Evolutionary conservation across 2,888 invertebrate species (phyloP).

Genomic region (Pteria penguin): DNA sequence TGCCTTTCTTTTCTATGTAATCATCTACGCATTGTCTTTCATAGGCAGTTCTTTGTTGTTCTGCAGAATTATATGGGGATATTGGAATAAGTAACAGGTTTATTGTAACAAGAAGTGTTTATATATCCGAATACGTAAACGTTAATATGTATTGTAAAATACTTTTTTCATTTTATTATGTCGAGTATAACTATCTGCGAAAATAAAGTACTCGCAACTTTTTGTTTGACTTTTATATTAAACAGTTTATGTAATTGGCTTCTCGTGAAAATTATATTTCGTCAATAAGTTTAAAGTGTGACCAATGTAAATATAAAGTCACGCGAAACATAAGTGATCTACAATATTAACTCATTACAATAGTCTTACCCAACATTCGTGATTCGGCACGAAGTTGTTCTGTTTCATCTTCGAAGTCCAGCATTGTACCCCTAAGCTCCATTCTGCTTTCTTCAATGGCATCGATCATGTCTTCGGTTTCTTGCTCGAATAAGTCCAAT

Average conservation of each 20-base stretch:
- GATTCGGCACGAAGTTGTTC: slow-evolving; percentile 66
- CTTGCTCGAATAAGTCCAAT: slow-evolving; percentile 68
- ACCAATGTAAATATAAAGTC: no score
- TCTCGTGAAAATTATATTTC: not conserved
- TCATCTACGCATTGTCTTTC: slow-evolving; percentile 44
- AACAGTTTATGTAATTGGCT: no score
- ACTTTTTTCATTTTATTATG: no score
- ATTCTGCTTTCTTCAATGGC: slow-evolving; percentile 69
- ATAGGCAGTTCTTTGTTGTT: slow-evolving; percentile 44
- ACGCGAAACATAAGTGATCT: no score
- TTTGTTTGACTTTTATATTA: no score
- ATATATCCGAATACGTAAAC: no score
- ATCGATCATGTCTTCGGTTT: slow-evolving; percentile 70
- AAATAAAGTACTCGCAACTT: no score
- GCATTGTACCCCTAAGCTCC: slow-evolving; percentile 62
- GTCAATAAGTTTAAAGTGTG: not conserved
- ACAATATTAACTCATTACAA: not conserved
- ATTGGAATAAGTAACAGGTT: no score
- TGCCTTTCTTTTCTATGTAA: slow-evolving; percentile 42
- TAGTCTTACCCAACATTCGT: slow-evolving; percentile 60
- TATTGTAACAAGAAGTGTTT: no score
- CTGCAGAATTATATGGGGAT: no score
- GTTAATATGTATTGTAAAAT: no score
- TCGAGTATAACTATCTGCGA: no score
- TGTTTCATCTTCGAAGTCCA: slow-evolving; percentile 61